Conservation (phyloP, 2,797 vertebrate species). For the Cuculus canorus region DNA sequence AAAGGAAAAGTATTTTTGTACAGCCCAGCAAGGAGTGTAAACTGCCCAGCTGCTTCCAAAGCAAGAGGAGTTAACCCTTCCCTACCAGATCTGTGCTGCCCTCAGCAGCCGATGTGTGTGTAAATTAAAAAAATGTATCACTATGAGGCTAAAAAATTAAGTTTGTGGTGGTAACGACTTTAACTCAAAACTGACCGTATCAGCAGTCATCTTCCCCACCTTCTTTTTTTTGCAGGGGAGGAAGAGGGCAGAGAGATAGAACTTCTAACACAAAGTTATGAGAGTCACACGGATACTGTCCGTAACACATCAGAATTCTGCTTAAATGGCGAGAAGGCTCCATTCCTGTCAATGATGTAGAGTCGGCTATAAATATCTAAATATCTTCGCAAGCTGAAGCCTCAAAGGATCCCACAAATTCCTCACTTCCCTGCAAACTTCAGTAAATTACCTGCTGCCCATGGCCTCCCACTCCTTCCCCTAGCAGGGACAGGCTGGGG, state of each 20-base stretch:
- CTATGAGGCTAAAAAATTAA: not conserved
- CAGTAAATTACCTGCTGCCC: constrained; percentile 22
- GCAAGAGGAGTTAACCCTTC: constrained; percentile 75
- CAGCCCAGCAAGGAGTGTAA: constrained; percentile 79
- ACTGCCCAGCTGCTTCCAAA: constrained; percentile 80
- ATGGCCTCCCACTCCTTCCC: not conserved
- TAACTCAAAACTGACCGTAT: not conserved
- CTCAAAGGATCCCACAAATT: constrained; percentile 51
- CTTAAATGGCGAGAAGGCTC: not conserved
- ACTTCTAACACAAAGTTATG: not conserved
- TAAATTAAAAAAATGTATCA: not conserved
- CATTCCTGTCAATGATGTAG: not conserved
- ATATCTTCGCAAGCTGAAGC: not conserved
- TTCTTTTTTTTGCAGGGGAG: not conserved
- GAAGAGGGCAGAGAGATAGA: not conserved
- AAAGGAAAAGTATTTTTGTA: constrained; percentile 83
- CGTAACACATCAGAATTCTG: not conserved
- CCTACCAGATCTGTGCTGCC: not conserved
- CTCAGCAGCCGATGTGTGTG: not conserved
- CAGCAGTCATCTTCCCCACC: not conserved
- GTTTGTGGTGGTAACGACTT: not conserved
- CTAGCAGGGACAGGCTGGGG: not conserved
- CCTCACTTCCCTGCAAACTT: constrained; percentile 49
- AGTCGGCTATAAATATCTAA: constrained; percentile 39
- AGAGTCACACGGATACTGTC: not conserved